phyloP scores from a whole-genome alignment of 2,888 invertebrate genomes.

The Plebejus anna region DNA sequence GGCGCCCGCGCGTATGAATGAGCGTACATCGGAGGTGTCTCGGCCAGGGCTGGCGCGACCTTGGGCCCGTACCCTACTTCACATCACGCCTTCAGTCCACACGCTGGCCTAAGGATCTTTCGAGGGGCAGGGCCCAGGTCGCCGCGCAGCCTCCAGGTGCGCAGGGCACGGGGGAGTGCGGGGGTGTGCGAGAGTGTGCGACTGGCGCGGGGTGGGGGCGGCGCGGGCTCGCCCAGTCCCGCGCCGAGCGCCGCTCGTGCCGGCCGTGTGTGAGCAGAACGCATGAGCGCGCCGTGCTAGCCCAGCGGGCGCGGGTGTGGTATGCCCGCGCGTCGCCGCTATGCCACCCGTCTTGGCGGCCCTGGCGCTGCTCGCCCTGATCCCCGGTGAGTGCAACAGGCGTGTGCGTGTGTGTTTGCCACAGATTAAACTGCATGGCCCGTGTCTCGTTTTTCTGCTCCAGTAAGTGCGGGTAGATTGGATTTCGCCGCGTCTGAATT shows the following conservation, averaged over 20 bases:
- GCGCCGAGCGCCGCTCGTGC: constrained; percentile 72
- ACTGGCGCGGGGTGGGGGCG: constrained; percentile 40
- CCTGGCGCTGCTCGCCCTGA: constrained; percentile 71
- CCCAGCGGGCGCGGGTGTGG: constrained; percentile 77
- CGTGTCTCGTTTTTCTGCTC: constrained; percentile 13
- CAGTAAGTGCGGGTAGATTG: constrained; percentile 26
- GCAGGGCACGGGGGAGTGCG: constrained; percentile 44
- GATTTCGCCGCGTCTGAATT: constrained; percentile 9
- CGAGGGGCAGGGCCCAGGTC: constrained; percentile 50
- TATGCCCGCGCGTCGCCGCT: constrained; percentile 76
- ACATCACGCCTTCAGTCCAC: constrained; percentile 34
- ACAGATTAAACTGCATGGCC: background rate
- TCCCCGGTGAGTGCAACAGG: constrained; percentile 78
- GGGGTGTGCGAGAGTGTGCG: constrained; percentile 50
- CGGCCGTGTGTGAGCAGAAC: constrained; percentile 60
- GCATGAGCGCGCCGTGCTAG: constrained; percentile 77
- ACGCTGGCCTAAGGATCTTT: constrained; percentile 42
- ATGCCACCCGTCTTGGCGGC: constrained; percentile 72
- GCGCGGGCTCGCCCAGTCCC: constrained; percentile 63
- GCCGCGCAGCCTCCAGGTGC: constrained; percentile 57
- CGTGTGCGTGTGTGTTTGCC: constrained; percentile 39
- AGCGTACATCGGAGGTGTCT: constrained; percentile 34
- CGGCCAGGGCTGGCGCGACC: constrained; percentile 60
- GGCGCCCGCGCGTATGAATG: constrained; percentile 7
- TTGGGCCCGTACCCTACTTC: constrained; percentile 57